phyloP scores from a whole-genome alignment of 2,888 invertebrate genomes.

The Tortricodes alternella region DNA sequence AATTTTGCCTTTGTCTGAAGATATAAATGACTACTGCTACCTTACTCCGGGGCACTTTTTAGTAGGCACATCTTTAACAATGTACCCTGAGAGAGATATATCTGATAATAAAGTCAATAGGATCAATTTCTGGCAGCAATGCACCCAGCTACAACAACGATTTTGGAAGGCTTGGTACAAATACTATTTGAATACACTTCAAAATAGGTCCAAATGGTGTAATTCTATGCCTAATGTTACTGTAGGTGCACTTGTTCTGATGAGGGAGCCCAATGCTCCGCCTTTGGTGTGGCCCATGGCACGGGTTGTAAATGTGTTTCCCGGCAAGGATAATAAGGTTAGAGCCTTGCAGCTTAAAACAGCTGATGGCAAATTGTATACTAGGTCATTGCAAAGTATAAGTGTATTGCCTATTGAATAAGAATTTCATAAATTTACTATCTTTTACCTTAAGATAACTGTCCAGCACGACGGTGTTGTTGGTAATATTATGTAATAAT shows the following conservation, averaged over 20 bases:
- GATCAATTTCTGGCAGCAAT: conserved; percentile 22
- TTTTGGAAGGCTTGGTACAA: conserved; percentile 30
- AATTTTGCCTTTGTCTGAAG: conserved; percentile 12
- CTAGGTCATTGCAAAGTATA: conserved; percentile 7
- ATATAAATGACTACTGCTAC: conserved; percentile 22
- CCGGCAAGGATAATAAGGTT: conserved; percentile 28
- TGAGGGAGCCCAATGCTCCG: conserved; percentile 15
- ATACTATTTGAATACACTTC: conserved; percentile 21
- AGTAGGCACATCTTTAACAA: conserved; percentile 18
- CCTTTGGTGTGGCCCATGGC: conserved; percentile 30
- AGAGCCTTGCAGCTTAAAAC: conserved; percentile 12
- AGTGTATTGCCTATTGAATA: background rate
- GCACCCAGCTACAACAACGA: background rate
- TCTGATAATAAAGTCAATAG: conserved; percentile 9
- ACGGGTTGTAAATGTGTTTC: conserved; percentile 19
- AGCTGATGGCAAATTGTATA: conserved; percentile 11
- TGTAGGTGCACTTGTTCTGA: conserved; percentile 24
- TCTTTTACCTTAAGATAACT: too few species aligned
- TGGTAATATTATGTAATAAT: too few species aligned
- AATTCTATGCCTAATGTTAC: conserved; percentile 18
- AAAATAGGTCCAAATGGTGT: conserved; percentile 25
- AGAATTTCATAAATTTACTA: background rate
- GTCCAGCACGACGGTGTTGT: too few species aligned
- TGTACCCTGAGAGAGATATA: conserved; percentile 25
- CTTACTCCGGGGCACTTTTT: conserved; percentile 31